phyloP scores from a whole-genome alignment of 2,797 vertebrate genomes.

The Gadopsis bispinosus region DNA sequence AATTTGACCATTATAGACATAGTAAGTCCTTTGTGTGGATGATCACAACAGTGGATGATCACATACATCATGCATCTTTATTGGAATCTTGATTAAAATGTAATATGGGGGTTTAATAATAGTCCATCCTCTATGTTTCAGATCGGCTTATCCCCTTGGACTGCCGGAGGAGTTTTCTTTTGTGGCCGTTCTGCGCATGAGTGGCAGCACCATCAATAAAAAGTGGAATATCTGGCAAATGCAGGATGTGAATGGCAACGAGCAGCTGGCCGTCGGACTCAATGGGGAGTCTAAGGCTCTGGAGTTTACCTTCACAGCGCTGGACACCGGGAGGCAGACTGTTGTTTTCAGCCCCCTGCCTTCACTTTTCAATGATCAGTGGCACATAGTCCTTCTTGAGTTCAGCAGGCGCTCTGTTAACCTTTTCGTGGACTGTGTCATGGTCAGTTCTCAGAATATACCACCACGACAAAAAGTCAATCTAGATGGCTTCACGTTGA shows the following conservation, averaged over 20 bases:
- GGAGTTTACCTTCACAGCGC: conserved; percentile 87
- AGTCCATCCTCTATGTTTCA: conserved; percentile 61
- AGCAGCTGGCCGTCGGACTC: conserved; percentile 89
- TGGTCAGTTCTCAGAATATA: conserved; percentile 83
- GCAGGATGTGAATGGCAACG: conserved; percentile 86
- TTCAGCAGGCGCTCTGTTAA: conserved; percentile 83
- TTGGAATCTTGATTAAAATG: neutral
- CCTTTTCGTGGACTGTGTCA: conserved; percentile 88
- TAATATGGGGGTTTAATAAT: neutral
- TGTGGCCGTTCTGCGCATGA: conserved; percentile 90
- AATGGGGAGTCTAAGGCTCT: conserved; percentile 87
- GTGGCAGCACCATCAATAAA: conserved; percentile 84
- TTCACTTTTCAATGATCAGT: conserved; percentile 89
- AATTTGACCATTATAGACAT: neutral
- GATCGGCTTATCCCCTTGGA: conserved; percentile 88
- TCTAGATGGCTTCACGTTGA: conserved; percentile 87
- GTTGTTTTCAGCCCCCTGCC: conserved; percentile 83
- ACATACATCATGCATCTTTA: neutral
- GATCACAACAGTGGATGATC: neutral
- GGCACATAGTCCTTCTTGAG: conserved; percentile 89
- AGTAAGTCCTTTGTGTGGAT: neutral
- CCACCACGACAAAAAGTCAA: conserved; percentile 83
- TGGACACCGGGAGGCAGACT: conserved; percentile 78
- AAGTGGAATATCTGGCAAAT: conserved; percentile 94
- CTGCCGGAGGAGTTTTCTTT: conserved; percentile 91